phyloP scores from a whole-genome alignment of 2,888 invertebrate genomes.

The Drosophila hamatofila region DNA sequence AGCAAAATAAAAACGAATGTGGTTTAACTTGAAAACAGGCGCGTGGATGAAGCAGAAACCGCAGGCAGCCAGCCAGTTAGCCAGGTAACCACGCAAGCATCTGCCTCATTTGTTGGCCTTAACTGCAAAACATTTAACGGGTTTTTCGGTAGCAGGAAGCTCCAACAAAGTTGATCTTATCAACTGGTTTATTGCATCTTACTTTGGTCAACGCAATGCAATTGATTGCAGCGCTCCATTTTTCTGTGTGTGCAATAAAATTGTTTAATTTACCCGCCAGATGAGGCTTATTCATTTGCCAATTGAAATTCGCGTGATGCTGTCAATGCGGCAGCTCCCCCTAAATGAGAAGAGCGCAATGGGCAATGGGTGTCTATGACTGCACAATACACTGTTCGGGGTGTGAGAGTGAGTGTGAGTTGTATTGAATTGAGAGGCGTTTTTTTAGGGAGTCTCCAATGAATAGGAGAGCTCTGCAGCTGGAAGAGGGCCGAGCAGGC shows the following conservation, averaged over 20 bases:
- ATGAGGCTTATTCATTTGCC: slow-evolving; percentile 62
- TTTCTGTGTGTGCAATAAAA: slow-evolving; percentile 52
- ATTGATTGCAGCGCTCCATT: slow-evolving; percentile 51
- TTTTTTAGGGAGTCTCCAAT: background rate
- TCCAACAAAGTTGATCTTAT: slow-evolving; percentile 29
- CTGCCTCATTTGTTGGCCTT: slow-evolving; percentile 26
- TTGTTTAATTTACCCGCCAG: slow-evolving; percentile 59
- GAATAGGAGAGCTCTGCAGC: background rate
- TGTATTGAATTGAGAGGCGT: background rate
- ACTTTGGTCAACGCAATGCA: slow-evolving; percentile 38
- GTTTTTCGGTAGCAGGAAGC: slow-evolving; percentile 52
- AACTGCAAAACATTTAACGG: slow-evolving; percentile 27
- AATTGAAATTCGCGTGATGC: slow-evolving; percentile 57
- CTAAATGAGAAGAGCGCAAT: background rate
- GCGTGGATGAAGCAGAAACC: slow-evolving; percentile 7
- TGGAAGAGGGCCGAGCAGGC: background rate
- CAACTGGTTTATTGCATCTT: slow-evolving; percentile 33
- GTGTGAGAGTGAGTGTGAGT: too few relatives aligned
- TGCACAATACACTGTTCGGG: background rate
- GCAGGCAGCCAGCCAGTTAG: background rate
- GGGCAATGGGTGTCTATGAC: background rate
- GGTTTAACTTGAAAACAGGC: slow-evolving; percentile 53
- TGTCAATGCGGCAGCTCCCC: slow-evolving; percentile 68
- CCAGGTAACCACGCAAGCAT: background rate
- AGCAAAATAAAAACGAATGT: slow-evolving; percentile 37